phyloP scores from a whole-genome alignment of 2,888 invertebrate genomes.

The Adelphocoris suturalis region DNA sequence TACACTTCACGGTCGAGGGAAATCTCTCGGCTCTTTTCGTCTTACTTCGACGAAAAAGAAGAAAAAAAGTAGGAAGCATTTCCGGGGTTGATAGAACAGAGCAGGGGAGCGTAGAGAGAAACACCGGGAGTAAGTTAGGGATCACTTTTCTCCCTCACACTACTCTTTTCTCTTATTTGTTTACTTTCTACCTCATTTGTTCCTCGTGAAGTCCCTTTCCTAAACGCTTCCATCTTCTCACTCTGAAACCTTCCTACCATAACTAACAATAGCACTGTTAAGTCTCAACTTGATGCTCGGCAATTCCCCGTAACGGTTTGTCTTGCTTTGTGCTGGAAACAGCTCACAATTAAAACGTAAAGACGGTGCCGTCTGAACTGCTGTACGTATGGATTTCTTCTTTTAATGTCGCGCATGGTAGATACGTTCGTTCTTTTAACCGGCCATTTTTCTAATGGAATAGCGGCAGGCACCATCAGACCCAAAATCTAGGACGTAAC shows the following conservation, averaged over 20 bases:
- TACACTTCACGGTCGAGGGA: constrained; percentile 34
- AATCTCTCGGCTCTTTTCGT: constrained; percentile 29
- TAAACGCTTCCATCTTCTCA: constrained; percentile 40
- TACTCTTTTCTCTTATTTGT: constrained; percentile 42
- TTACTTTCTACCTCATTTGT: constrained; percentile 46
- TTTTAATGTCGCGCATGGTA: no score
- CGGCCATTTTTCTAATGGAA: no score
- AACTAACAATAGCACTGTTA: constrained; percentile 15
- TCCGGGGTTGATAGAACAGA: constrained; percentile 35
- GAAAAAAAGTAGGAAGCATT: constrained; percentile 13
- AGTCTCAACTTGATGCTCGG: neutral
- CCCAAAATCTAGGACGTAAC: no score
- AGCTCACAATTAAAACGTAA: neutral
- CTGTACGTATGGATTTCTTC: no score
- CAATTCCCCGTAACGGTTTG: neutral
- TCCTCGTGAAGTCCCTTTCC: constrained; percentile 23
- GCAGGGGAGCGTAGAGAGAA: neutral
- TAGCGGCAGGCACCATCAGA: no score
- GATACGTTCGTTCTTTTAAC: no score
- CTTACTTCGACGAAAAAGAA: constrained; percentile 26
- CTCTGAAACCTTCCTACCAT: neutral
- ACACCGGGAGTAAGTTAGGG: constrained; percentile 41
- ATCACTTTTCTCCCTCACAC: constrained; percentile 45
- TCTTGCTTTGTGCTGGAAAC: neutral
- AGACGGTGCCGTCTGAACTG: no score